phyloP scores from a whole-genome alignment of 2,113 vertebrate genomes.

The Regulus satrapa region DNA sequence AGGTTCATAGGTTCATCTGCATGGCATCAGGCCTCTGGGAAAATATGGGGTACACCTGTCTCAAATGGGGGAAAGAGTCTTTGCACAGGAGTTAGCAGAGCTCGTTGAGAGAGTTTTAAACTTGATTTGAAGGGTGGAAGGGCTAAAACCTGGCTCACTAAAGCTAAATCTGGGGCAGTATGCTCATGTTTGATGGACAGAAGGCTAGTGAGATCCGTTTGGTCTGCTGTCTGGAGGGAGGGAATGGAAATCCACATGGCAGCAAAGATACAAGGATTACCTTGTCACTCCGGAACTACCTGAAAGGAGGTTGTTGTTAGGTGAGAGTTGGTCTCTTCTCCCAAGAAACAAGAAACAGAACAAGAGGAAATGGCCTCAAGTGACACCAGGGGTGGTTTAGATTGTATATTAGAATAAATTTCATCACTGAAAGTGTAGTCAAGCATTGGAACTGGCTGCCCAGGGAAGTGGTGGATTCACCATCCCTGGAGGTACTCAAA shows the following conservation, averaged over 20 bases:
- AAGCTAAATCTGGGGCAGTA: background rate
- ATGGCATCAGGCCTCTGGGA: accelerated
- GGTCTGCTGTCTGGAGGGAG: background rate
- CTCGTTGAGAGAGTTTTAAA: background rate
- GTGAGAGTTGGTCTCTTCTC: background rate
- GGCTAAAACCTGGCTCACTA: background rate
- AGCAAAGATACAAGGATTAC: background rate
- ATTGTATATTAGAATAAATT: background rate
- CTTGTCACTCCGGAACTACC: background rate
- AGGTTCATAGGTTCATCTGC: background rate
- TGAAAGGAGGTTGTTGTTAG: background rate
- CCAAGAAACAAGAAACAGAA: background rate
- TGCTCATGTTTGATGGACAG: accelerated
- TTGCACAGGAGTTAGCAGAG: background rate
- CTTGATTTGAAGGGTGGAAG: background rate
- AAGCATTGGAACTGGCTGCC: background rate
- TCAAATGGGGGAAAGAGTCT: background rate
- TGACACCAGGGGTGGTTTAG: background rate
- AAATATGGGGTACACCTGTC: background rate
- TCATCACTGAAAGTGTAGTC: background rate
- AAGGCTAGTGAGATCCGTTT: background rate
- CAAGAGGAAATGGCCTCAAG: background rate
- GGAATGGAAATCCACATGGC: background rate
- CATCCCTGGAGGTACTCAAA: background rate
- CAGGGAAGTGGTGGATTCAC: background rate